Evolutionary conservation across 2,113 vertebrate genomes (phyloP), one percentile per base, ranked within the genome.

Genomic region (Centropus bengalensis): DNA sequence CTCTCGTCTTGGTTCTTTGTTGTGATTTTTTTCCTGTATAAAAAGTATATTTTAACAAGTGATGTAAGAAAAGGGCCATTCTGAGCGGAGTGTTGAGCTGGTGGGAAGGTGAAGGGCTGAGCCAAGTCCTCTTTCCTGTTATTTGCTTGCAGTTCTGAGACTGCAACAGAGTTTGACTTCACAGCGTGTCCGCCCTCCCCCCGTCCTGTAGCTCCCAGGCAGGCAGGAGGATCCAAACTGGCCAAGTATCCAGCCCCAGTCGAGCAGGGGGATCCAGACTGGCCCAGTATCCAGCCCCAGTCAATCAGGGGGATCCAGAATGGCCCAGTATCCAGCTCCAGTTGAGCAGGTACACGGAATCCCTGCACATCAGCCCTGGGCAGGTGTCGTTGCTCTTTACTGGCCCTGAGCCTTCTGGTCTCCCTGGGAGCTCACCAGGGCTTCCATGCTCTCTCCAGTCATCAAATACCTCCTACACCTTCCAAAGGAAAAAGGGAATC

Each of bases 241-340:
- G 32, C 64, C 52, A 23, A 8, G 21, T 27, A 6, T 22, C 60
- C 14, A 49, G 36, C 47, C 40, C 36, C 40, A 68, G 56, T 13
- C 14, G 6, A 3, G 1, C 11, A 15, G 12, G 14, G 16, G 51
- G 16, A 47, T 9, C 45, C 54, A 73, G 0, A 12, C n/a, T 27
- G 69, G 32, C 64, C 52, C 26, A 8, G 21, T 27, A 6, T 22
- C 60, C 14, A 49, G 36, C 47, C 40, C 36, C 40, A 68, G 56
- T 13, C 17, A 7, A 2, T 1, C 36, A 36, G 36, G 36, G 36
- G 36, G 36, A 36, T 36, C 36, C 36, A 36, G 9, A 36, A 30
- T 27, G 69, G 32, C 64, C 52, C 26, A 8, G 21, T 27, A 6
- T 22, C 60, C 16, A 54, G 36, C 47, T 9, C 36, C 36, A 36